Evolutionary conservation across 2,888 invertebrate species (phyloP).

Genomic region (Synanthedon myopaeformis): DNA sequence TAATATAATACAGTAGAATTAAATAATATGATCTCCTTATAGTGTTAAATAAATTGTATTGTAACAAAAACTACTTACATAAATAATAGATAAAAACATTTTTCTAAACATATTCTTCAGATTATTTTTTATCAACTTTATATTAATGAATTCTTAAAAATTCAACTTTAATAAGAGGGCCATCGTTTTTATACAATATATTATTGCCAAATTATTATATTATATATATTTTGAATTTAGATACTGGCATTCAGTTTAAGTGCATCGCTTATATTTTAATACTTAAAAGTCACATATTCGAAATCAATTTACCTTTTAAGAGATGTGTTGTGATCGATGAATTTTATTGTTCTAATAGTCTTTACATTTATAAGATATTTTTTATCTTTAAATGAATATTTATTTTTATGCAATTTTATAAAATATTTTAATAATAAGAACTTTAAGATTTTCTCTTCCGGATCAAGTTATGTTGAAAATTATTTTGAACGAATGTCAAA

Average conservation of each 20-base stretch:
- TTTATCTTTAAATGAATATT: conserved; percentile 2
- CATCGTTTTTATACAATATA: conserved; percentile 37
- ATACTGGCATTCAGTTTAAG: conserved; percentile 22
- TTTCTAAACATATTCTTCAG: conserved; percentile 26
- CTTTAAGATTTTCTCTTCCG: too few species aligned
- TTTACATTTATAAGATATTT: conserved; percentile 2
- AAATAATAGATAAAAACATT: conserved; percentile 20
- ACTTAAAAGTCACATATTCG: neutral
- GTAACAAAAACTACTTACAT: conserved; percentile 16
- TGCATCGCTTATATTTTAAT: neutral
- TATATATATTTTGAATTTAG: conserved; percentile 24
- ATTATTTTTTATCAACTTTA: conserved; percentile 29
- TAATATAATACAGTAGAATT: conserved; percentile 32
- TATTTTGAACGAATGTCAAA: too few species aligned
- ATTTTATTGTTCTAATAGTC: conserved; percentile 10
- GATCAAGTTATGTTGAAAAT: too few species aligned
- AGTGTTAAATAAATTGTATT: conserved; percentile 33
- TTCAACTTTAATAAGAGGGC: conserved; percentile 19
- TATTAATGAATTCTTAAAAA: conserved; percentile 3
- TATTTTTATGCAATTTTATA: conserved; percentile 7
- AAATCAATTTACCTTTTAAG: neutral
- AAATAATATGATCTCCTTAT: conserved; percentile 27
- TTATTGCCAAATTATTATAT: conserved; percentile 45
- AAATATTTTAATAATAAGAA: conserved; percentile 2
- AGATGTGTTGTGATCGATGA: conserved; percentile 19